phyloP scores from a whole-genome alignment of 2,888 invertebrate species.

The Exocentrus adspersus region DNA sequence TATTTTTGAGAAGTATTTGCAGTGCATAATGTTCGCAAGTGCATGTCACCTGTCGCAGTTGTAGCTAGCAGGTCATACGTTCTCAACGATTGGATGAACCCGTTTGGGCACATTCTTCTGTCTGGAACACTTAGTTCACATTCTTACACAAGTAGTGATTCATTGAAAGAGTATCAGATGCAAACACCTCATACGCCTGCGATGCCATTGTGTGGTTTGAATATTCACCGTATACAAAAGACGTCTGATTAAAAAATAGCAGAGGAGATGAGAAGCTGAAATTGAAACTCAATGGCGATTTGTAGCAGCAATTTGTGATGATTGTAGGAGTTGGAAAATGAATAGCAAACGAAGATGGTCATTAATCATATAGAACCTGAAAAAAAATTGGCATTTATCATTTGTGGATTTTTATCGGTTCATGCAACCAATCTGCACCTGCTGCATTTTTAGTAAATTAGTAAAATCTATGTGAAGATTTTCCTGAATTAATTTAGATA shows the following conservation, averaged over 20 bases:
- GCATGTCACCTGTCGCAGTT: constrained; percentile 32
- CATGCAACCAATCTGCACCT: too few species aligned
- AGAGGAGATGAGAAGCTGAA: not conserved
- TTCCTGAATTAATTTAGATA: too few species aligned
- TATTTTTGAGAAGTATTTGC: constrained; percentile 13
- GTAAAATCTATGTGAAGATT: too few species aligned
- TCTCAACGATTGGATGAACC: constrained; percentile 45
- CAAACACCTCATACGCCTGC: constrained; percentile 7
- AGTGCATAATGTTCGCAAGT: constrained; percentile 15
- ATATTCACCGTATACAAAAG: not conserved
- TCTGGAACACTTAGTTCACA: constrained; percentile 46
- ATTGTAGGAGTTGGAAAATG: too few species aligned
- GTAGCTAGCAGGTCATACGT: constrained; percentile 37
- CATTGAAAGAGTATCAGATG: constrained; percentile 38
- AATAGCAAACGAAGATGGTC: too few species aligned
- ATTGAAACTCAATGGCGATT: not conserved
- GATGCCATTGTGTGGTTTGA: not conserved
- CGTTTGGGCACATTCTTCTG: constrained; percentile 52
- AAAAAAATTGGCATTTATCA: too few species aligned
- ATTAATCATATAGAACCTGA: too few species aligned
- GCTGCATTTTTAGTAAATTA: too few species aligned
- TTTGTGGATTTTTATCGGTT: too few species aligned
- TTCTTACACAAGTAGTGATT: constrained; percentile 44
- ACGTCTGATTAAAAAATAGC: not conserved
- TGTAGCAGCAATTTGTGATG: too few species aligned